A percentile compares a stretch with the other conserved stretches of the same genome.
Evolutionary conservation across 2,888 invertebrate species (phyloP).

Genomic region (Halictus quadricinctus): DNA sequence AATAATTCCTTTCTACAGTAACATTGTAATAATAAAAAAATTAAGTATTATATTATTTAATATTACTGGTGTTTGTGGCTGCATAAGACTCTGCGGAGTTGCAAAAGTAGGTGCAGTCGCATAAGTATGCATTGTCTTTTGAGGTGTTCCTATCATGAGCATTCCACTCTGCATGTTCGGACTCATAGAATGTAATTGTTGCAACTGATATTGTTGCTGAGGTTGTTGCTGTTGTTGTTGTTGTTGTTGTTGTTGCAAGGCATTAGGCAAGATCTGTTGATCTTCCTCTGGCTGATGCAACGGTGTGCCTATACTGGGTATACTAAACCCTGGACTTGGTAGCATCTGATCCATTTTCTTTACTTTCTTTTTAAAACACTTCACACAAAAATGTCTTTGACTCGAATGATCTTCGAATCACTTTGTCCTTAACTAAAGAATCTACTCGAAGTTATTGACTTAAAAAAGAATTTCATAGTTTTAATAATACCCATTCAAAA

Average conservation of each 20-base stretch:
- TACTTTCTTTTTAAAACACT: constrained; percentile 1
- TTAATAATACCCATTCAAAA: constrained; percentile 17
- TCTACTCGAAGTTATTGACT: background rate
- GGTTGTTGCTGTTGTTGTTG: constrained; percentile 82
- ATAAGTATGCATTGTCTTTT: constrained; percentile 90
- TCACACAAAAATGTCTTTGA: constrained; percentile 19
- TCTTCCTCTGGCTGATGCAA: constrained; percentile 95
- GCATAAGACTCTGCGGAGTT: constrained; percentile 93
- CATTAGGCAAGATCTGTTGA: constrained; percentile 93
- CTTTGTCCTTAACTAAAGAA: background rate
- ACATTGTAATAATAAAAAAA: constrained; percentile 2
- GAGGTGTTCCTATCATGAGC: constrained; percentile 87
- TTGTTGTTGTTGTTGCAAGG: constrained; percentile 86
- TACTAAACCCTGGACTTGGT: constrained; percentile 93
- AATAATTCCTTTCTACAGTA: constrained; percentile 12
- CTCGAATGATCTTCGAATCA: background rate
- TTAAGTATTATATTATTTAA: constrained; percentile 1
- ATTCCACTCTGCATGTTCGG: constrained; percentile 85
- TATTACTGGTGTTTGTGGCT: constrained; percentile 93
- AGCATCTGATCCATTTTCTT: constrained; percentile 94
- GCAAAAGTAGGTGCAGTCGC: constrained; percentile 89
- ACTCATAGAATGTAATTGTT: constrained; percentile 85
- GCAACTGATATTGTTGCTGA: constrained; percentile 85
- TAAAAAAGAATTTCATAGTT: background rate
- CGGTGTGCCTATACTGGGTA: constrained; percentile 95